phyloP scores from a whole-genome alignment of 2,888 invertebrate species.

The Cephus runcator region DNA sequence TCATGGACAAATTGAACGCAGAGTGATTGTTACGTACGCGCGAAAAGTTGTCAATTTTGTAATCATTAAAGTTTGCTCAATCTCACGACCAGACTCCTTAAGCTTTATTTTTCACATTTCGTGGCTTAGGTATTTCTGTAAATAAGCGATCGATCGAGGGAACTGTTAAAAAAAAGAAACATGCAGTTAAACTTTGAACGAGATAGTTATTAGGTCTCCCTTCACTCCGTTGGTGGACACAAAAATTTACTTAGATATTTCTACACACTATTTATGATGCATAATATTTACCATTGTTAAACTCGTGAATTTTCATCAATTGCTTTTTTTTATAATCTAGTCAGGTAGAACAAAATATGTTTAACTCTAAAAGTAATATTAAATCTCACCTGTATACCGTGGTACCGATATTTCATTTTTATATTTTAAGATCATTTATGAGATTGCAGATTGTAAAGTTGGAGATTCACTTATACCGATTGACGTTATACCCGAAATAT shows the following conservation, averaged over 20 bases:
- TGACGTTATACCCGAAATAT: slow-evolving; percentile 1
- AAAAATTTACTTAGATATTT: slow-evolving; percentile 37
- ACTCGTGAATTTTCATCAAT: slow-evolving; percentile 44
- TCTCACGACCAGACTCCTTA: neutral
- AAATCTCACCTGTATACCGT: slow-evolving; percentile 49
- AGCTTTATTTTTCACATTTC: neutral
- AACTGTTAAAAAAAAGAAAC: neutral
- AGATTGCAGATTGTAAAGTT: neutral
- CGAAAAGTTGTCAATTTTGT: too few relatives aligned
- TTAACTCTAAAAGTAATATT: slow-evolving; percentile 50
- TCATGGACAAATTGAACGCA: neutral
- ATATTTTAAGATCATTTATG: too few relatives aligned
- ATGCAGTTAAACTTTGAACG: neutral
- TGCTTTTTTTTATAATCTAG: slow-evolving; percentile 61
- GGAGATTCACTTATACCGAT: neutral
- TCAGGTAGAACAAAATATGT: slow-evolving; percentile 58
- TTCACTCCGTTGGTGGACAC: slow-evolving; percentile 10
- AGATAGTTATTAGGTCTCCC: slow-evolving; percentile 1
- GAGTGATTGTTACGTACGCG: too few relatives aligned
- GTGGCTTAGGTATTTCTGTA: neutral
- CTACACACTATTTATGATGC: slow-evolving; percentile 42
- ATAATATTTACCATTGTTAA: slow-evolving; percentile 51
- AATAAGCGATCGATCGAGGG: slow-evolving; percentile 2
- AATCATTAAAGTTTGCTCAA: too few relatives aligned
- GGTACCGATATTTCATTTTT: neutral